Percentiles rank a stretch among this genome's conserved stretches.
These are phyloP conservation scores for Rugalucina vietnamica DNA, from an alignment of 2,888 invertebrate genomes.

Conservation along the genomic window DNA sequence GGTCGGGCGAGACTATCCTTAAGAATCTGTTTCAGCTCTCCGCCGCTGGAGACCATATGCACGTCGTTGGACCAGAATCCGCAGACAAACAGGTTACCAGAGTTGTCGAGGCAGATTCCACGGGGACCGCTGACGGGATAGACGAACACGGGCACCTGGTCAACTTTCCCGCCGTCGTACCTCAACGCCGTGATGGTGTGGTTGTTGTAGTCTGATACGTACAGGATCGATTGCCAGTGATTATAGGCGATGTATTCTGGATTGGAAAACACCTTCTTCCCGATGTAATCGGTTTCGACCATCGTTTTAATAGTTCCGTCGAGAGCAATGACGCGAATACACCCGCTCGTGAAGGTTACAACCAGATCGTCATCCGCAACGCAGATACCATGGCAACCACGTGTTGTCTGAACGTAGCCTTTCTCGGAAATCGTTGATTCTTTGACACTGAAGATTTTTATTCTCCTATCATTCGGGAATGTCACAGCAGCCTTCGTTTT, in stretches of 20 bases:
- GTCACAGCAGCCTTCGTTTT: slow-evolving; percentile 57
- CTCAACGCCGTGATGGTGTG: slow-evolving; percentile 56
- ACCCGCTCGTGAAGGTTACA: slow-evolving; percentile 53
- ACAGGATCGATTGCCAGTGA: slow-evolving; percentile 33
- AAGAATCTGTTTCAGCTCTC: slow-evolving; percentile 48
- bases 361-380: slow-evolving; percentile 44
- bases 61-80: slow-evolving; percentile 63
- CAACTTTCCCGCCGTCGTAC: slow-evolving; percentile 49
- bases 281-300: slow-evolving; percentile 62
- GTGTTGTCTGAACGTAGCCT: slow-evolving; percentile 35
- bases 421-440: slow-evolving; percentile 42
- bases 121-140: slow-evolving; percentile 59
- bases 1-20: slow-evolving; percentile 54
- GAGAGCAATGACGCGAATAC: slow-evolving; percentile 53
- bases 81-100: slow-evolving; percentile 56
- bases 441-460: slow-evolving; percentile 49
- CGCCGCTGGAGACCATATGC: slow-evolving; percentile 55
- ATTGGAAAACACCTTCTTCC: slow-evolving; percentile 58
- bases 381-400: slow-evolving; percentile 57
- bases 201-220: slow-evolving; percentile 62
- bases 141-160: slow-evolving; percentile 54
- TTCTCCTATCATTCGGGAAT: slow-evolving; percentile 59
- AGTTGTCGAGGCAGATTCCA: slow-evolving; percentile 51
- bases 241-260: slow-evolving; percentile 60
- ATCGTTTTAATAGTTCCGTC: slow-evolving; percentile 59